A percentile compares a stretch with the other conserved stretches of the same genome.
Conservation (phyloP, 2,888 invertebrate species). For the Laspeyria flexula region DNA sequence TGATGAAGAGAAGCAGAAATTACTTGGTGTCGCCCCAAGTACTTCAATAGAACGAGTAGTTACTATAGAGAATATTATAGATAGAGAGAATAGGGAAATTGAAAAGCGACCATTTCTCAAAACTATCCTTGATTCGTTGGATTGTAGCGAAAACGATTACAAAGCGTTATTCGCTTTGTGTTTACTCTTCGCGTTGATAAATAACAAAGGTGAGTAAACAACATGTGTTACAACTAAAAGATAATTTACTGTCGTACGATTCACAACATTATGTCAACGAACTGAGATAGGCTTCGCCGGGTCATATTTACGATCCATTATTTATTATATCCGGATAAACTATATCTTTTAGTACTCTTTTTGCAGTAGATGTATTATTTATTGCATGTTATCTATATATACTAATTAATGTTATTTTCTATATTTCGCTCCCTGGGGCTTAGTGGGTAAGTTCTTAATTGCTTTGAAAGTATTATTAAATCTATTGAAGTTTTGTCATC, state of each 20-base stretch:
- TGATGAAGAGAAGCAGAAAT: conserved; percentile 95
- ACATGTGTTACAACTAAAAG: conserved; percentile 14
- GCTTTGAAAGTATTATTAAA: background rate
- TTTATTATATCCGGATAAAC: background rate
- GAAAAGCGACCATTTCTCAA: conserved; percentile 93
- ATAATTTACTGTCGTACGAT: conserved; percentile 14
- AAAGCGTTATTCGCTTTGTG: conserved; percentile 96
- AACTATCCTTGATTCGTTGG: conserved; percentile 94
- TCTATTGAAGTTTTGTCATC: background rate
- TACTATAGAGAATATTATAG: conserved; percentile 65
- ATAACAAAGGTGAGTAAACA: conserved; percentile 93
- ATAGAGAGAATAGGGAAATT: conserved; percentile 74
- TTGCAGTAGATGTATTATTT: background rate
- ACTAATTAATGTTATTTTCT: conserved; percentile 11
- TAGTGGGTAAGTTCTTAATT: conserved; percentile 15
- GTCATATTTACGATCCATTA: conserved; percentile 2
- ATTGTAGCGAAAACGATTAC: conserved; percentile 97
- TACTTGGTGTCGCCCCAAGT: conserved; percentile 60
- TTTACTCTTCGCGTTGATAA: conserved; percentile 96
- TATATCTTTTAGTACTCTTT: background rate
- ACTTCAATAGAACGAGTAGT: conserved; percentile 54
- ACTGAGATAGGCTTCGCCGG: conserved; percentile 14
- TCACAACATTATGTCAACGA: conserved; percentile 17
- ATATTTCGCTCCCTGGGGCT: conserved; percentile 7
- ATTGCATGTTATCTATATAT: conserved; percentile 7